Base-by-base conservation (phyloP, 2,113 vertebrate genomes). In the Etheostoma cragini region DNA sequence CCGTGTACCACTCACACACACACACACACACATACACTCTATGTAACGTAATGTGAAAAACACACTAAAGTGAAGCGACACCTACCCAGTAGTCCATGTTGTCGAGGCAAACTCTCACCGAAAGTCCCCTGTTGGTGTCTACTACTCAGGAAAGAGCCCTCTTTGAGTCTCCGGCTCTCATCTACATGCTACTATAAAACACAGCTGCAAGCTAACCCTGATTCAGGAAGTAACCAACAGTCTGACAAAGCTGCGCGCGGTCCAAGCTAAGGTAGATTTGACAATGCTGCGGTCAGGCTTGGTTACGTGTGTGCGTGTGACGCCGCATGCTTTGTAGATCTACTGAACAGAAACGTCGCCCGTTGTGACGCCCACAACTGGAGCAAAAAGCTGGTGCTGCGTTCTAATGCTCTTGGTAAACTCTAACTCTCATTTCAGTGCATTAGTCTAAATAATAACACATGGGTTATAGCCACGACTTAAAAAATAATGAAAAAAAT, bases 11-110 rank as follows among this genome's bases (percentile, higher is more conserved):
- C 38, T 10, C 38, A 35, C 26, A 8, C 22, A 22, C 30, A 30
- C 30, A 30, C 30, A 30, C 30, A 19, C 38, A 11, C 10, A 35
- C n/a, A 6, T 16, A 22, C 30, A 21, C 26, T 21, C 26, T 8
- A 0, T 33, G 50, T 11, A 11, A 42, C 38, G 38, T 11, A 42
- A 42, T 42, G 38, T 42, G 38, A 42, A 49, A 64, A 60, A 79
- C 26, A n/a, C 3, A 17, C 12, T 2, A 8, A 67, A 76, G 70
- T 68, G 11, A 76, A 57, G 16, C 42, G 22, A 61, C 57, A 93
- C 95, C 80, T 84, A 96, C 95, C 94, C 85, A 88, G 87, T 94
- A 94, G 72, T 95, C 93, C 95, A 96, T 96, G 86, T 78, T 81
- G 85, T 84, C 84, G 75, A 72, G 67, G 65, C 30, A 61, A 79